Evolutionary conservation across 1,140 invertebrate genomes (phyloP), one percentile per base, ranked within the genome.

Genomic region (Holotrichia oblita): DNA sequence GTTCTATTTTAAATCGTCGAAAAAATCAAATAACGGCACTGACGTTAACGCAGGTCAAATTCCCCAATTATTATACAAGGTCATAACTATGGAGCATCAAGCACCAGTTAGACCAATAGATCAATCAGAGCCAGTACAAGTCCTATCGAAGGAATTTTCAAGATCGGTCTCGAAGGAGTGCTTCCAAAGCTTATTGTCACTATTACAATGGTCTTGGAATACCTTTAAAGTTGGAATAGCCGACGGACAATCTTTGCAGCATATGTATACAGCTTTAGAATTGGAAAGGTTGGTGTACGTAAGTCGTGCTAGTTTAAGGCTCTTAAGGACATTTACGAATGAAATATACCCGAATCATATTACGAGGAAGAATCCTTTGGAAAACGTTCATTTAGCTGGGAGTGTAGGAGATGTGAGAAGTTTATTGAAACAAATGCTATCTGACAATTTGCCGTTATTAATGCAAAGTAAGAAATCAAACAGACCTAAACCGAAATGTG

Each of bases 1-100:
- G 3, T 99, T 99, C 87, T 94, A 96, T 81, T 99, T 99, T 87
- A 98, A 98, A 90, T 95, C 95, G 12, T 99, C 97, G 0, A 97
- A 97, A 84, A 96, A 97, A 87, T 98, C 98, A 0, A 99, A 99
- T 85, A 99, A 99, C 87, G 98, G 98, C n/a, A 99, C 98, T 0
- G 97, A 99, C 85, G 96, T 99, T 0, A 98, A 98, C 86, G 97
- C 96, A 0, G 98, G 98, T 0, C 98, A 99, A 88, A 98, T 99
- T 83, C 98, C 98, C 0, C 96, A 97, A 84, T 89, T 99, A 9
- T 87, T 99, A 0, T 99, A 99, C 87, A 91, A 93, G 44, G 90
- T 95, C n/a, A 89, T 93, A 4, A 91, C 92, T 12, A 90, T 91
- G 17, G 94, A 95, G 84, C 92, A 89, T 82, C 90, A 91, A 78